Conservation (phyloP, 2,888 invertebrate species). For the Mallateleia sp. region DNA sequence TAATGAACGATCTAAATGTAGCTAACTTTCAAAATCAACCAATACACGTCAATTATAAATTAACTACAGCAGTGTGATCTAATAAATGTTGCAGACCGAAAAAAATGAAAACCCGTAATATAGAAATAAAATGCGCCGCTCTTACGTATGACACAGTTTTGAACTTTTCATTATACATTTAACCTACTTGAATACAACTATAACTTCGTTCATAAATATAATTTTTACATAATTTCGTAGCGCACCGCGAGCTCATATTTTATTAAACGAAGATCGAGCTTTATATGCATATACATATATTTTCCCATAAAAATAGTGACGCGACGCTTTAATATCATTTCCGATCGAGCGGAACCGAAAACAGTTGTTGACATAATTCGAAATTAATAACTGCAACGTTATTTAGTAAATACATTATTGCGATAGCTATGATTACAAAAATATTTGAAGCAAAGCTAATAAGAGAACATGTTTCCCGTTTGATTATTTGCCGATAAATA, state of each 20-base stretch:
- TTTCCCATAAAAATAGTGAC: constrained; percentile 24
- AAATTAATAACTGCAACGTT: constrained; percentile 47
- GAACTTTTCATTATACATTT: constrained; percentile 64
- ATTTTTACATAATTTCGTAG: constrained; percentile 68
- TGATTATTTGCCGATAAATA: constrained; percentile 43
- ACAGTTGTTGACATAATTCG: constrained; percentile 52
- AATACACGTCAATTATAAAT: constrained; percentile 4
- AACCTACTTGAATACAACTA: constrained; percentile 67
- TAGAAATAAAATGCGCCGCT: constrained; percentile 42
- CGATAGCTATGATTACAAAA: constrained; percentile 37
- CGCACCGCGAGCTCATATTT: constrained; percentile 54
- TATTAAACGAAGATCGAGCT: constrained; percentile 59
- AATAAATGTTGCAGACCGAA: constrained; percentile 27
- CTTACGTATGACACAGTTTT: constrained; percentile 64
- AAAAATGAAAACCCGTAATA: constrained; percentile 31
- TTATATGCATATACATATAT: constrained; percentile 6
- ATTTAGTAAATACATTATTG: constrained; percentile 43
- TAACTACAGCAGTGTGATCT: not conserved
- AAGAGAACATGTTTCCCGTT: constrained; percentile 46
- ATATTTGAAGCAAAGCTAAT: constrained; percentile 46
- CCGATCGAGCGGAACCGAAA: constrained; percentile 28
- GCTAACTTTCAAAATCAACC: not conserved
- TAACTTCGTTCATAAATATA: constrained; percentile 72
- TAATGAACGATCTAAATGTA: no score
- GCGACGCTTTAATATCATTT: constrained; percentile 18